A percentile compares a stretch with the other conserved stretches of the same genome.
phyloP scores from a whole-genome alignment of 2,113 vertebrate genomes.

The Plecturocebus donacophilus region DNA sequence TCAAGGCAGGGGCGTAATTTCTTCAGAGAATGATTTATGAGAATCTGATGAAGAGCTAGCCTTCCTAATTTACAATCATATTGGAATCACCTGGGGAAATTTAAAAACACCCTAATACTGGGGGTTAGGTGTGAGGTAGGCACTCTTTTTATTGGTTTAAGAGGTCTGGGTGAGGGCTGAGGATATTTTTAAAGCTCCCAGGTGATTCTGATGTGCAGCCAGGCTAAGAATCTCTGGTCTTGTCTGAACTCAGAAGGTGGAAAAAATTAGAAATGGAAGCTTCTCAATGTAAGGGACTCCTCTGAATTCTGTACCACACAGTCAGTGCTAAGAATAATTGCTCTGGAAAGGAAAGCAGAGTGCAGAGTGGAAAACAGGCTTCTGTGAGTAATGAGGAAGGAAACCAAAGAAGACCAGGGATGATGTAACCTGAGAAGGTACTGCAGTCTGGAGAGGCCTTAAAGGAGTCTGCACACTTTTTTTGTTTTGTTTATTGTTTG shows the following conservation, averaged over 20 bases:
- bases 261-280: constrained; percentile 18
- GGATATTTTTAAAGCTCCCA: background rate
- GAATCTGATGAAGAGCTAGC: background rate
- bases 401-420: constrained; percentile 16
- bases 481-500: no score
- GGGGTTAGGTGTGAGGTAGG: background rate
- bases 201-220: background rate
- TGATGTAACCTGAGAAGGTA: constrained; percentile 41
- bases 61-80: background rate
- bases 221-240: background rate
- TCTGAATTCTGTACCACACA: background rate
- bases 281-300: background rate
- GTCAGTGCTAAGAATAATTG: constrained; percentile 26
- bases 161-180: background rate
- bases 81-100: background rate
- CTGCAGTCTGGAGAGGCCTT: background rate
- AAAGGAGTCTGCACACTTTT: background rate
- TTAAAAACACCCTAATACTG: background rate
- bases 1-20: background rate
- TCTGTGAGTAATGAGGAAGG: constrained; percentile 34
- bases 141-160: background rate
- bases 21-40: background rate
- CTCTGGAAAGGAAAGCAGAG: constrained; percentile 41
- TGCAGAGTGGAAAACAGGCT: constrained; percentile 48
- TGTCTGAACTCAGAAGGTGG: background rate